Evolutionary conservation across 2,113 vertebrate genomes (phyloP).

Genomic region (Terrapene triunguis): DNA sequence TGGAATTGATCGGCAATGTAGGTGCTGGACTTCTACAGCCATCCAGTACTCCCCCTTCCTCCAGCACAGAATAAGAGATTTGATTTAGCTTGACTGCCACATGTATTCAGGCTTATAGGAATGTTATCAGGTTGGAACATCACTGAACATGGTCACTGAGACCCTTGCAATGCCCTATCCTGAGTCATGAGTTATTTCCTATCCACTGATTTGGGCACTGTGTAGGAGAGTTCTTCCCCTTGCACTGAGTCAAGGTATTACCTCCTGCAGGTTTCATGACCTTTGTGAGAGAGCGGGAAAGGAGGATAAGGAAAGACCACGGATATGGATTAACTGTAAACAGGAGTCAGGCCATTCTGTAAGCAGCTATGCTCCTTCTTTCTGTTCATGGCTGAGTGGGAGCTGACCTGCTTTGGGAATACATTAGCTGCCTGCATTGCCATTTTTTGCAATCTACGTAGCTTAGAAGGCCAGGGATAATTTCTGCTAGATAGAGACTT

Average conservation of each 20-base stretch:
- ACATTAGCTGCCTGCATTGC: neutral
- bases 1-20: neutral
- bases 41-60: neutral
- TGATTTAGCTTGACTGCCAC: constrained; percentile 12
- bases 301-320: neutral
- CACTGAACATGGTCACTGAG: neutral
- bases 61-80: neutral
- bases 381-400: neutral
- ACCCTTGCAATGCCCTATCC: neutral
- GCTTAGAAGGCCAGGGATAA: neutral
- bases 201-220: neutral
- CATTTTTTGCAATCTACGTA: rapidly evolving
- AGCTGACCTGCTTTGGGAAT: neutral
- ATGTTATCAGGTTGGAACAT: neutral
- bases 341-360: neutral
- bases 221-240: neutral
- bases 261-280: neutral
- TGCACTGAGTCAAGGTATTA: neutral
- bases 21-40: neutral
- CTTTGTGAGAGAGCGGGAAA: neutral
- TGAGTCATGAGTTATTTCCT: neutral
- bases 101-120: neutral
- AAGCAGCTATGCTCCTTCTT: neutral
- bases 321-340: rapidly evolving
- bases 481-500: neutral